Conservation (phyloP, 2,888 invertebrate species). For the Seira ritae region DNA sequence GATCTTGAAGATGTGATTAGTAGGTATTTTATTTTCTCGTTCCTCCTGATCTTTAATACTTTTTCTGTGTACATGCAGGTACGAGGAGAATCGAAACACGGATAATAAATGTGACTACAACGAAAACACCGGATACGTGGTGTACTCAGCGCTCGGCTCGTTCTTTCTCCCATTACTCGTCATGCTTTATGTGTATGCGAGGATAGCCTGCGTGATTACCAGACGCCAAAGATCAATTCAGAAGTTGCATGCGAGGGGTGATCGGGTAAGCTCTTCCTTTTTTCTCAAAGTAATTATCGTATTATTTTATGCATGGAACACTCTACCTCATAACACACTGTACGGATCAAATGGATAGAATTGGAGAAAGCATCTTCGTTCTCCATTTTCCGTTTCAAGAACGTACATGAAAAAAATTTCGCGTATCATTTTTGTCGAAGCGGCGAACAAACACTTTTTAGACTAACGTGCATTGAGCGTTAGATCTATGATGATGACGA, state of each 20-base stretch:
- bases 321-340: too few species aligned
- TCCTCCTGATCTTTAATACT: not conserved
- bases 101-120: conserved; percentile 88
- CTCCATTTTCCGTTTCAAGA: too few species aligned
- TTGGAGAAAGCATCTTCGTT: too few species aligned
- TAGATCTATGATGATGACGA: too few species aligned
- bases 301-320: not conserved
- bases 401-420: too few species aligned
- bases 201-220: conserved; percentile 85
- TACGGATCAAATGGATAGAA: too few species aligned
- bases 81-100: conserved; percentile 82
- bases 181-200: conserved; percentile 88
- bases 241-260: conserved; percentile 77
- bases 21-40: too few species aligned
- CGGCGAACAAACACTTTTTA: too few species aligned
- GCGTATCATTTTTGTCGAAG: too few species aligned
- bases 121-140: conserved; percentile 94
- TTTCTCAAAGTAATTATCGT: not conserved
- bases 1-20: too few species aligned
- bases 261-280: conserved; percentile 64
- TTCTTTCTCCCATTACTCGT: conserved; percentile 97
- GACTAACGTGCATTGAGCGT: too few species aligned
- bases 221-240: conserved; percentile 81
- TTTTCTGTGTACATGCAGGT: conserved; percentile 78
- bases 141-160: conserved; percentile 96